A percentile compares a stretch with the other conserved stretches of the same genome.
Conservation (phyloP, 2,113 vertebrate species). For the Ceuthmochares aereus region DNA sequence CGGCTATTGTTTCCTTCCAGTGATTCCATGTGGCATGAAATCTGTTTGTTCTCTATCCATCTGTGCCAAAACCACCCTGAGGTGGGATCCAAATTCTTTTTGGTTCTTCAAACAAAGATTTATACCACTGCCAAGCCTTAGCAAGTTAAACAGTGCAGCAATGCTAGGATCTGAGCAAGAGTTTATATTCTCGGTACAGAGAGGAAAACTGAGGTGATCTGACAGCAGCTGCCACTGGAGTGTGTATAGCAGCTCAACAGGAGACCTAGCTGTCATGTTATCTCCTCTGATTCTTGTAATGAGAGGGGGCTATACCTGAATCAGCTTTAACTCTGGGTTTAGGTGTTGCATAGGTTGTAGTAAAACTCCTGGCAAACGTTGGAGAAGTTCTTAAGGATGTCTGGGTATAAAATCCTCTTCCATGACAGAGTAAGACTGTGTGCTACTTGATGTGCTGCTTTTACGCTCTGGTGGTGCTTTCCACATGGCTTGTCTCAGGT, state of each 20-base stretch:
- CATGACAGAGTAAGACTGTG: accelerated
- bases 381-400: neutral
- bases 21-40: neutral
- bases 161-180: neutral
- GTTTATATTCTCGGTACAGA: neutral
- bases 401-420: neutral
- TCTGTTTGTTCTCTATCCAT: neutral
- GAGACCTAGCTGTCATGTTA: accelerated
- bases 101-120: neutral
- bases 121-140: neutral
- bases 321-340: neutral
- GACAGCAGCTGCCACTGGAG: neutral
- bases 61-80: neutral
- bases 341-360: neutral
- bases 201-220: neutral
- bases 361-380: neutral
- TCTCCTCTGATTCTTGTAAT: accelerated
- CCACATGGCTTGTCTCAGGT: accelerated
- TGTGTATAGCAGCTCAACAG: neutral
- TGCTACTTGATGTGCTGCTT: neutral
- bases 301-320: neutral
- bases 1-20: neutral
- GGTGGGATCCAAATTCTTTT: neutral
- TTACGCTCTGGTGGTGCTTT: accelerated
- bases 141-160: neutral